phyloP scores from a whole-genome alignment of 2,797 vertebrate species.

The Xyrichtys novacula region DNA sequence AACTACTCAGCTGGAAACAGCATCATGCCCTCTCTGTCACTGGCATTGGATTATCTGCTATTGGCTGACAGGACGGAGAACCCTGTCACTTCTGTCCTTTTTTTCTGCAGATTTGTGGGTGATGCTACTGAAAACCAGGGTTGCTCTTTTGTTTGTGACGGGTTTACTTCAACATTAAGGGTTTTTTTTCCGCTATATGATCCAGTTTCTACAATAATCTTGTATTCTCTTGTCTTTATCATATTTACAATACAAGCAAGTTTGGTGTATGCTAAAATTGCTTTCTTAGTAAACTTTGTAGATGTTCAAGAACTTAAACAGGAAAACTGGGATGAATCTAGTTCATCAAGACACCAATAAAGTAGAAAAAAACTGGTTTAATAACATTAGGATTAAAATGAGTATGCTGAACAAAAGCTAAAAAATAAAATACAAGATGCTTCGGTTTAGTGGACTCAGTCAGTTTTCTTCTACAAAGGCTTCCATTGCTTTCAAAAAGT shows the following conservation, averaged over 20 bases:
- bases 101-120: conserved; percentile 24
- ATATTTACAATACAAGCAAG: neutral
- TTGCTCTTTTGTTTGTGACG: neutral
- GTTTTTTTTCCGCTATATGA: conserved; percentile 10
- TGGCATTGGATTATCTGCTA: conserved; percentile 55
- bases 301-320: neutral
- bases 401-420: too few relatives aligned
- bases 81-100: conserved; percentile 36
- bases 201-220: neutral
- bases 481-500: too few relatives aligned
- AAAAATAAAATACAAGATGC: too few relatives aligned
- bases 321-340: neutral
- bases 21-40: conserved; percentile 63
- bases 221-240: neutral
- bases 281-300: neutral
- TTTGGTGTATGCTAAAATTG: neutral
- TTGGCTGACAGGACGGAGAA: conserved; percentile 47
- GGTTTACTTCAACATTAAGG: conserved; percentile 1
- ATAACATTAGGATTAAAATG: too few relatives aligned
- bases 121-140: conserved; percentile 16
- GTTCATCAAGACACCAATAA: neutral
- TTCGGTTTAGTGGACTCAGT: too few relatives aligned
- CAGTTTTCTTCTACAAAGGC: too few relatives aligned
- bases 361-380: too few relatives aligned
- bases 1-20: conserved; percentile 76